A percentile compares a stretch with the other conserved stretches of the same genome.
phyloP scores from a whole-genome alignment of 2,113 vertebrate genomes.

The Sturnus vulgaris region DNA sequence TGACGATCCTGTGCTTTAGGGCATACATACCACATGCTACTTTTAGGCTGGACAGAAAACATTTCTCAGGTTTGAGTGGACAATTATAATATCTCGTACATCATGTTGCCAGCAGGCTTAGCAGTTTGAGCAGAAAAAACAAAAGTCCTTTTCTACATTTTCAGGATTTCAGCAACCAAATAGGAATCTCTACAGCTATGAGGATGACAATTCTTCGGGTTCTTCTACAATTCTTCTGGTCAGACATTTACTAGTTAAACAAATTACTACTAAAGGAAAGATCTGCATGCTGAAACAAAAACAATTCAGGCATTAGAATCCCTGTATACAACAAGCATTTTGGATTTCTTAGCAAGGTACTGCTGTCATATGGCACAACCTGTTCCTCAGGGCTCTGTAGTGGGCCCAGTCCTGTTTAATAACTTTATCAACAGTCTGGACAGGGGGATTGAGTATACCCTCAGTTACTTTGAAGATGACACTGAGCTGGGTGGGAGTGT shows the following conservation, averaged over 20 bases:
- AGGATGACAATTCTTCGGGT: not conserved
- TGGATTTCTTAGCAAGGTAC: not conserved
- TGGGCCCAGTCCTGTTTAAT: not conserved
- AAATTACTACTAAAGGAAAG: not conserved
- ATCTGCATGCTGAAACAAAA: not conserved
- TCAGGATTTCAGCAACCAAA: not conserved
- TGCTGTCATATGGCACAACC: not conserved
- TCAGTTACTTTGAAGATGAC: not conserved
- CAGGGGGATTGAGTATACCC: not conserved
- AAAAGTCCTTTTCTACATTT: not conserved
- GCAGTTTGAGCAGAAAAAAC: not conserved
- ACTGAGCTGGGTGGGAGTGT: fast-evolving
- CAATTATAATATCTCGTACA: not conserved
- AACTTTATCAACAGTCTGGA: not conserved
- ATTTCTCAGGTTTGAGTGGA: not conserved
- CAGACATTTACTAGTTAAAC: not conserved
- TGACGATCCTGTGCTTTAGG: not conserved
- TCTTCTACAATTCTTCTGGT: too few relatives aligned
- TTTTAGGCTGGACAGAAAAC: not conserved
- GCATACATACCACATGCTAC: not conserved
- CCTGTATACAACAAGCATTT: not conserved
- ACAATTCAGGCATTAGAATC: not conserved
- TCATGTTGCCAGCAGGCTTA: not conserved
- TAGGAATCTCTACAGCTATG: not conserved
- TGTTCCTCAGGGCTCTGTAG: not conserved